Conservation (phyloP, 1,140 invertebrate species). For the Drosophila cardini region DNA sequence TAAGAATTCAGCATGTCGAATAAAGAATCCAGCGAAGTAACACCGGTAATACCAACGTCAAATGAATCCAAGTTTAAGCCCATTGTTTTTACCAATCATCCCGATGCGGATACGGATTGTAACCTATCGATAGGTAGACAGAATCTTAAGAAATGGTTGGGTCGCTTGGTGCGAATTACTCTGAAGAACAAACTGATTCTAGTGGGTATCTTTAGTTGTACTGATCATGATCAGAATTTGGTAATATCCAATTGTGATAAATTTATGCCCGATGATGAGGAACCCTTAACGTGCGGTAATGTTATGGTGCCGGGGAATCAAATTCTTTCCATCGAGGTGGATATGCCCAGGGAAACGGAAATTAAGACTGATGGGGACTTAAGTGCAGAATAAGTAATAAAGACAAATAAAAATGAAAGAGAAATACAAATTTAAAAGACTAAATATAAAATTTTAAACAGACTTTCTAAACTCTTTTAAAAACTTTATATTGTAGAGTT, state of each 20-base stretch:
- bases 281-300: conserved; percentile 18
- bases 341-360: conserved; percentile 4
- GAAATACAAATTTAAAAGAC: no score
- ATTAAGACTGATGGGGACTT: background rate
- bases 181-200: conserved; percentile 41
- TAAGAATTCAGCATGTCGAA: conserved; percentile 8
- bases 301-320: conserved; percentile 47
- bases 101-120: background rate
- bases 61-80: conserved; percentile 12
- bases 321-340: conserved; percentile 23
- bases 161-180: conserved; percentile 32
- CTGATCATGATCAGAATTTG: conserved; percentile 51
- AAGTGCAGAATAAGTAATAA: background rate
- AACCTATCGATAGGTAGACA: conserved; percentile 15
- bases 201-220: conserved; percentile 56
- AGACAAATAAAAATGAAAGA: no score
- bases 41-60: background rate
- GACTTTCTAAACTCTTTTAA: no score
- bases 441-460: no score
- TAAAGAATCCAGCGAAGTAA: background rate
- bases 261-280: conserved; percentile 5
- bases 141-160: conserved; percentile 43
- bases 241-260: conserved; percentile 40
- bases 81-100: conserved; percentile 29
- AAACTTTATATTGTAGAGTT: no score